Evolutionary conservation across 2,888 invertebrate species (phyloP), one percentile per base, ranked within the genome.

Genomic region (Tenthredo notha): DNA sequence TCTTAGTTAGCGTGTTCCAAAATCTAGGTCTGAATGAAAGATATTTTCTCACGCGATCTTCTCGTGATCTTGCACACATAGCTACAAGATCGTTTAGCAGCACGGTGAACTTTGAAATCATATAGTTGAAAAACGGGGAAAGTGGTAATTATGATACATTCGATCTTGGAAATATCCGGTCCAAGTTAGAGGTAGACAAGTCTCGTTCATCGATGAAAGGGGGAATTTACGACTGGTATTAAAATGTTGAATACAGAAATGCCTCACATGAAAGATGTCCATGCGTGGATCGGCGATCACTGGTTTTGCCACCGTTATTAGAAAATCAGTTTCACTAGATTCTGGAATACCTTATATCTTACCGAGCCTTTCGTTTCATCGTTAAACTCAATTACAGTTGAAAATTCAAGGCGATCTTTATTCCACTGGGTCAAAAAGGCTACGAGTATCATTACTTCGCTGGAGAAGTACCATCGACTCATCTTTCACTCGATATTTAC

Each of bases 281-380:
- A 37, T 43, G 21, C n/a, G 10, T n/a, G 72, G 12, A 74, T 74
- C 18, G 21, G n/a, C 43, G n/a, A 72, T 72, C 72, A 12, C 10
- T 21, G 33, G 6, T 25, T 21, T 10, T 74, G 25, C 12, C 15
- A 43, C n/a, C 21, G 4, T 74, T 21, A 43, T 74, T 43, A 43
- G 43, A 74, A 74, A 74, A 74, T n/a, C 10, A 4, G n/a, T 74
- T 74, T 74, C 72, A 21, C 40, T 74, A 9, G 40, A 74, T 43
- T 74, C 72, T 43, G 21, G 9, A 15, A 74, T 43, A n/a, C n/a
- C n/a, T 72, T 74, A n/a, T 12, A 10, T 37, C 72, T 6, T 9
- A n/a, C 33, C 0, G 9, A n/a, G 5, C 37, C 37, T 70, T 15
- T 29, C 70, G 37, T 37, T 43, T 10, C 21, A 43, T 74, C 72